These are phyloP conservation scores for Larimichthys polyactis DNA, from an alignment of 2,113 vertebrate species.

Conservation along the genomic window DNA sequence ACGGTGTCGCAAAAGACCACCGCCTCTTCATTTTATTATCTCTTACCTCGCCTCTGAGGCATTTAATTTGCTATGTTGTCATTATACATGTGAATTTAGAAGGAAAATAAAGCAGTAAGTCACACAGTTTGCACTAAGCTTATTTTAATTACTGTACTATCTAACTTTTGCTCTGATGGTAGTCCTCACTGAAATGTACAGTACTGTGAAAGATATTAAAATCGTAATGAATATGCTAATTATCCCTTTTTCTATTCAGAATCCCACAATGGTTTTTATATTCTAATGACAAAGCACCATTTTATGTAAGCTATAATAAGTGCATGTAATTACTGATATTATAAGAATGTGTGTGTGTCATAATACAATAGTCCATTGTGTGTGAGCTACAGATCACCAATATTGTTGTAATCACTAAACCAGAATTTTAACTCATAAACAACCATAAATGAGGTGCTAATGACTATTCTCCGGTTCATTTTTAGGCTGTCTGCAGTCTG, in stretches of 20 bases:
- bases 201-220: slow-evolving; percentile 66
- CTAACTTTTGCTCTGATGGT: slow-evolving; percentile 38
- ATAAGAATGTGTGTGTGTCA: slow-evolving; percentile 38
- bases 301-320: slow-evolving; percentile 61
- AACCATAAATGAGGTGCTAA: neutral
- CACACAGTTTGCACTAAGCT: slow-evolving; percentile 43
- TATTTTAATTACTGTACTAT: slow-evolving; percentile 64
- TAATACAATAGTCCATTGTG: slow-evolving; percentile 22
- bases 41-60: slow-evolving; percentile 23
- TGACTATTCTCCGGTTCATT: slow-evolving; percentile 1
- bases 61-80: slow-evolving; percentile 29
- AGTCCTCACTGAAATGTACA: slow-evolving; percentile 53
- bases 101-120: slow-evolving; percentile 17
- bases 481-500: neutral
- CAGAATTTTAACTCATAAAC: neutral
- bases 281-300: slow-evolving; percentile 52
- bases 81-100: slow-evolving; percentile 28
- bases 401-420: slow-evolving; percentile 10
- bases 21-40: slow-evolving; percentile 13
- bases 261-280: slow-evolving; percentile 55
- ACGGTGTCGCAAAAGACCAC: neutral
- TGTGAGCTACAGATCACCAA: slow-evolving; percentile 13
- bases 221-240: slow-evolving; percentile 74
- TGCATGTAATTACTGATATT: slow-evolving; percentile 57
- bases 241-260: slow-evolving; percentile 57